Evolutionary conservation across 2,888 invertebrate species (phyloP).

Genomic region (Noctua fimbriata): DNA sequence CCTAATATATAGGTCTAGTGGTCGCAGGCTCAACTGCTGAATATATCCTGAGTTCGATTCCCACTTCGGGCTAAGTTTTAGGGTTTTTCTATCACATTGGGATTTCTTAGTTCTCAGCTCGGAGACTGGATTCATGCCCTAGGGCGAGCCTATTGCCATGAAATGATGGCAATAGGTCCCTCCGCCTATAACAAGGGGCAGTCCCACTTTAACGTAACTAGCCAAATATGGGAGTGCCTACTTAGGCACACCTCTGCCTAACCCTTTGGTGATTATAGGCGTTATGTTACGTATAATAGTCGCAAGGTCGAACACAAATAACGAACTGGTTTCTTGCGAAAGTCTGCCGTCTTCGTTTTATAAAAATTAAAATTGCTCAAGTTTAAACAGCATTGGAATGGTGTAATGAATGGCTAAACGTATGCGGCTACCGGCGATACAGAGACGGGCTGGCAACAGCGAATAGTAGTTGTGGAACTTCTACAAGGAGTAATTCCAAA

Average conservation of each 20-base stretch:
- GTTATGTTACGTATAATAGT: constrained; percentile 31
- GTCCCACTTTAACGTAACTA: background rate
- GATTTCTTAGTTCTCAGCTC: background rate
- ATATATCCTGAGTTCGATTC: background rate
- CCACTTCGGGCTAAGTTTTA: background rate
- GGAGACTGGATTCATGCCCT: background rate
- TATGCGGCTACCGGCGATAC: constrained; percentile 26
- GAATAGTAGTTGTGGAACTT: background rate
- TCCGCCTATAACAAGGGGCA: background rate
- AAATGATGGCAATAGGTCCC: background rate
- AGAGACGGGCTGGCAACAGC: constrained; percentile 4
- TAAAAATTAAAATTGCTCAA: constrained; percentile 63
- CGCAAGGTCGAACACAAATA: constrained; percentile 52
- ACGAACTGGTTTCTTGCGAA: constrained; percentile 54
- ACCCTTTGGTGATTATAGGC: background rate
- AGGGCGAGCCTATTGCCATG: background rate
- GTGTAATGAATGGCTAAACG: constrained; percentile 47
- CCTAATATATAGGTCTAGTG: background rate
- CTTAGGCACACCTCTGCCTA: background rate
- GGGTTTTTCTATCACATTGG: background rate
- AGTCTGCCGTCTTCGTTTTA: constrained; percentile 52
- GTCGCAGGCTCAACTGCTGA: background rate
- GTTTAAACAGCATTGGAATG: constrained; percentile 43
- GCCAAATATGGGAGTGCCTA: background rate
- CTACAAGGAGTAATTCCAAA: background rate